Conservation (phyloP, 2,888 invertebrate genomes). For the Pardosa pseudoannulata region DNA sequence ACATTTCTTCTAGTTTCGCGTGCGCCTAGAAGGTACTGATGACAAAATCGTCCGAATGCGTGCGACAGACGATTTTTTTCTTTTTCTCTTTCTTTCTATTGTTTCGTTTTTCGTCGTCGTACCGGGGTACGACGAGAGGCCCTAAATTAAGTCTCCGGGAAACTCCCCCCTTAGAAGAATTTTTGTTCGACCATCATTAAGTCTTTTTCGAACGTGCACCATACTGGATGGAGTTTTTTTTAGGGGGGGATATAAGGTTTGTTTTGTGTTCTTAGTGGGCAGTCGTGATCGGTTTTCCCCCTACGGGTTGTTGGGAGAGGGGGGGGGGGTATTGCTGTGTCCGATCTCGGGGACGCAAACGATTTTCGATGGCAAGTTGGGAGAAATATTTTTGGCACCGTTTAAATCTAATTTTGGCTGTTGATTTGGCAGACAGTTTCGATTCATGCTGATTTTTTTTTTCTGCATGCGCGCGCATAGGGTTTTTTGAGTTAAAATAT, state of each 20-base stretch:
- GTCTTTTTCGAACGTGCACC: background rate
- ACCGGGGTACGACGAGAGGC: background rate
- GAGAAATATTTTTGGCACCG: background rate
- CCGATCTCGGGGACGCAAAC: background rate
- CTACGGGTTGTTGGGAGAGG: no score
- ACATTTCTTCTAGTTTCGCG: background rate
- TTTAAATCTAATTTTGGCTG: no score
- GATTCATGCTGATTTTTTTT: no score
- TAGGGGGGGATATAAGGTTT: background rate
- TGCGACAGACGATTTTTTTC: slow-evolving; percentile 12
- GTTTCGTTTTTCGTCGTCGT: background rate
- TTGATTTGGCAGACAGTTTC: no score
- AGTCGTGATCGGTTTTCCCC: background rate
- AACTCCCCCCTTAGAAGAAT: background rate
- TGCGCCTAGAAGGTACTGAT: slow-evolving; percentile 4
- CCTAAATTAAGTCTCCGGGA: background rate
- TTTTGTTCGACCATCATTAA: background rate
- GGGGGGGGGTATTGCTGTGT: background rate
- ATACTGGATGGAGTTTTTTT: background rate
- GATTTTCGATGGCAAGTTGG: background rate
- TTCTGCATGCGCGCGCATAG: no score
- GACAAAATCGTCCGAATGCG: slow-evolving; percentile 54
- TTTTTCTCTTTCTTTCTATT: no score
- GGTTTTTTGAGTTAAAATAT: no score
- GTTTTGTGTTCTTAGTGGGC: background rate